A percentile compares a stretch with the other conserved stretches of the same genome.
phyloP scores from a whole-genome alignment of 1,140 invertebrate species.

The Drosophila baimaii region DNA sequence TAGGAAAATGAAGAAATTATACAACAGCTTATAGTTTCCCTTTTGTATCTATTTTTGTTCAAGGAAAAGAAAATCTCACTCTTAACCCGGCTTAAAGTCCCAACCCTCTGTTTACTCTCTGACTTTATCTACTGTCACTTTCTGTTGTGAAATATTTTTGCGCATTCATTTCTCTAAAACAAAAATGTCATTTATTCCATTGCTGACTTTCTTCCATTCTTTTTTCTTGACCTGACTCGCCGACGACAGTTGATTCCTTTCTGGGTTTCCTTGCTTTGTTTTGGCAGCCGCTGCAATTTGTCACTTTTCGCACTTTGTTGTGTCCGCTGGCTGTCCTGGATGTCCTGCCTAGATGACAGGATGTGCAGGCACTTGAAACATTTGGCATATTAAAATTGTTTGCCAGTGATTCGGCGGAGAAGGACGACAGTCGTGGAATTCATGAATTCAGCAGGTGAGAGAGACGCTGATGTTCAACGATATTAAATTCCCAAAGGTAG shows the following conservation, averaged over 20 bases:
- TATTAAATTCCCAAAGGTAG: constrained; percentile 61
- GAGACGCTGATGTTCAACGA: constrained; percentile 11
- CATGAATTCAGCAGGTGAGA: constrained; percentile 56
- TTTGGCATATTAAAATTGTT: constrained; percentile 73
- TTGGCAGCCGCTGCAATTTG: constrained; percentile 63
- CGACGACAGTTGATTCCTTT: constrained; percentile 36
- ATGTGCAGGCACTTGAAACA: constrained; percentile 62
- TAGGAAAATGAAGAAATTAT: background rate
- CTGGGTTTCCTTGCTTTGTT: constrained; percentile 38
- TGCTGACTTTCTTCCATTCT: background rate
- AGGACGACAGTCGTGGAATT: constrained; percentile 37
- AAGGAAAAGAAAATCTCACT: background rate
- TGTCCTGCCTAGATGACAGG: constrained; percentile 36
- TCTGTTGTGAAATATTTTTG: constrained; percentile 35
- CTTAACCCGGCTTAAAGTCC: background rate
- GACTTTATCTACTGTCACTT: constrained; percentile 11
- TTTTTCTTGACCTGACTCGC: constrained; percentile 48
- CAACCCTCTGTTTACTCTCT: background rate
- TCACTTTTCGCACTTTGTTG: constrained; percentile 67
- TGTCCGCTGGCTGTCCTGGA: constrained; percentile 37
- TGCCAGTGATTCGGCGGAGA: constrained; percentile 44
- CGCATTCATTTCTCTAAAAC: constrained; percentile 21
- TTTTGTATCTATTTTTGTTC: background rate
- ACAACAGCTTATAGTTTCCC: background rate
- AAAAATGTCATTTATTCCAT: constrained; percentile 28